phyloP scores from a whole-genome alignment of 1,140 invertebrate genomes.

The Manduca sexta region DNA sequence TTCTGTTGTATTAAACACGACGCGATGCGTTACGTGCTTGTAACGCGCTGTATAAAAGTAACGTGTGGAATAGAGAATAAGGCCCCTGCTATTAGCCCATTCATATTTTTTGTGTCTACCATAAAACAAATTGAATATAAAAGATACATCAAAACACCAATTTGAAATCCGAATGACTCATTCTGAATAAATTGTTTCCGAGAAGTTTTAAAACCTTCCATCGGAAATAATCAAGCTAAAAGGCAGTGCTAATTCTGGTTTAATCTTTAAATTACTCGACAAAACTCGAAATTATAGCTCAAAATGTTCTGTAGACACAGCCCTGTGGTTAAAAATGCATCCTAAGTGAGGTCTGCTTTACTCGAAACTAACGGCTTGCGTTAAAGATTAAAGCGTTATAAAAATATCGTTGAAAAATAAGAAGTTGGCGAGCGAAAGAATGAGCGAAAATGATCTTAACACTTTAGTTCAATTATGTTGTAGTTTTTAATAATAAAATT shows the following conservation, averaged over 20 bases:
- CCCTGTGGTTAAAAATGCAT: constrained; percentile 37
- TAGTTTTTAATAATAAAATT: constrained; percentile 25
- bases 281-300: constrained; percentile 35
- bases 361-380: constrained; percentile 25
- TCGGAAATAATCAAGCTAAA: constrained; percentile 21
- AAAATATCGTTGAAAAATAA: constrained; percentile 26
- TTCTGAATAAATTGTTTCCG: constrained; percentile 15
- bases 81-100: no score
- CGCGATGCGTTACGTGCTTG: no score
- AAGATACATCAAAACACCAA: no score
- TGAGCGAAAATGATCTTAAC: constrained; percentile 20
- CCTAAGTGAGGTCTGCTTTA: constrained; percentile 27
- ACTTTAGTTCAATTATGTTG: constrained; percentile 16
- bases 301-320: constrained; percentile 15
- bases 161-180: constrained; percentile 17
- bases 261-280: constrained; percentile 40
- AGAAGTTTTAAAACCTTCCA: constrained; percentile 20
- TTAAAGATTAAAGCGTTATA: constrained; percentile 27
- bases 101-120: no score
- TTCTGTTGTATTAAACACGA: no score
- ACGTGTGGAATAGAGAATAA: no score
- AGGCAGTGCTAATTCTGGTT: constrained; percentile 16
- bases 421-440: constrained; percentile 17
- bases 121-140: no score
- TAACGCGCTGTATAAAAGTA: no score